A percentile compares a stretch with the other conserved stretches of the same genome.
Evolutionary conservation across 2,113 vertebrate species (phyloP).

Genomic region (Lepisosteus osseus): DNA sequence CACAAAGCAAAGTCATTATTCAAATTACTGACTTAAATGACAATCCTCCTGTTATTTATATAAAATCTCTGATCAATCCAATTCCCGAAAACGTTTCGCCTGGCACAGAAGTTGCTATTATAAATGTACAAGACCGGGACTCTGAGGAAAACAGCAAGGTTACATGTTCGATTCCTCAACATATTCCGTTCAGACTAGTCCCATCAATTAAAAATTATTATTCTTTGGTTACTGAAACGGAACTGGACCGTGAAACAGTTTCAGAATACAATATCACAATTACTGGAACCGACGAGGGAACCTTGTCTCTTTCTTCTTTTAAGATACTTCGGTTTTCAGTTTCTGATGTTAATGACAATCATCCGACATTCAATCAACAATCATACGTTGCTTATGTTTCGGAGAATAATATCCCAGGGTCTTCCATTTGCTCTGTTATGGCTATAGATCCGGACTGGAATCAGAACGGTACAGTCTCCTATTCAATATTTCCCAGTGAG

Average conservation of each 20-base stretch:
- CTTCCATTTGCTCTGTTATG: slow-evolving; percentile 72
- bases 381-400: slow-evolving; percentile 75
- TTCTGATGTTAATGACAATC: slow-evolving; percentile 79
- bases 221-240: slow-evolving; percentile 70
- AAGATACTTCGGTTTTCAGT: slow-evolving; percentile 55
- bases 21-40: slow-evolving; percentile 63
- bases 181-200: slow-evolving; percentile 73
- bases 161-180: slow-evolving; percentile 67
- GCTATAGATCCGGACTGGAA: slow-evolving; percentile 72
- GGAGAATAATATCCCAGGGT: slow-evolving; percentile 79
- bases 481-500: slow-evolving; percentile 63
- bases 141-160: slow-evolving; percentile 75
- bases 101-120: slow-evolving; percentile 78
- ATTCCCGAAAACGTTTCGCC: slow-evolving; percentile 69
- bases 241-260: slow-evolving; percentile 71
- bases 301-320: slow-evolving; percentile 61
- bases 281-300: slow-evolving; percentile 70
- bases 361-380: slow-evolving; percentile 72
- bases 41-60: slow-evolving; percentile 58
- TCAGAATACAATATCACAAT: slow-evolving; percentile 76
- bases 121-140: slow-evolving; percentile 78
- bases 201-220: slow-evolving; percentile 86
- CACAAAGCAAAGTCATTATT: slow-evolving; percentile 74
- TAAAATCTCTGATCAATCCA: slow-evolving; percentile 63
- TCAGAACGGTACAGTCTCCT: slow-evolving; percentile 76